Evolutionary conservation across 1,140 invertebrate genomes (phyloP).

Genomic region (Nasonia giraulti): DNA sequence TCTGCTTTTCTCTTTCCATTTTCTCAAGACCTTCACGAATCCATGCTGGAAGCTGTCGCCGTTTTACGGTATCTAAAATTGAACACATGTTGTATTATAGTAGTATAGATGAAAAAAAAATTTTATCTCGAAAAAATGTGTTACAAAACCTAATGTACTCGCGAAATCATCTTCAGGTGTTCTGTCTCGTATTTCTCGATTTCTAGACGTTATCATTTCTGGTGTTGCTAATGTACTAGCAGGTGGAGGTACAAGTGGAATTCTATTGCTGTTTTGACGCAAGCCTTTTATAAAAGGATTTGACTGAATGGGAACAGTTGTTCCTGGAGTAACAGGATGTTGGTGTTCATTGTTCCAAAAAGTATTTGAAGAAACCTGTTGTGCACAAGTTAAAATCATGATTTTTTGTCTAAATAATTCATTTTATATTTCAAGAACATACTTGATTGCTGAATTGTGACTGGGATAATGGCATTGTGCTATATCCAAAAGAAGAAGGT

Average conservation of each 20-base stretch:
- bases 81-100: neutral
- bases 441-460: constrained; percentile 66
- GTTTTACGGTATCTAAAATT: constrained; percentile 88
- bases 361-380: constrained; percentile 55
- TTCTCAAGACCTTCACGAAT: constrained; percentile 97
- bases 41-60: constrained; percentile 95
- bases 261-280: constrained; percentile 59
- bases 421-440: constrained; percentile 41
- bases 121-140: neutral
- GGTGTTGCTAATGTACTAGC: neutral
- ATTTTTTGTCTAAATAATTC: constrained; percentile 20
- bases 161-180: constrained; percentile 70
- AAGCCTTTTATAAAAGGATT: constrained; percentile 68
- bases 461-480: constrained; percentile 65
- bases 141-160: constrained; percentile 68
- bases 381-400: constrained; percentile 39
- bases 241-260: constrained; percentile 60
- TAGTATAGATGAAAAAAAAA: constrained; percentile 31
- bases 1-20: constrained; percentile 96
- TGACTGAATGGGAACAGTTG: constrained; percentile 46
- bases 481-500: constrained; percentile 70
- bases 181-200: constrained; percentile 69
- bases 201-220: constrained; percentile 61
- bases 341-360: constrained; percentile 70
- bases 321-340: constrained; percentile 51